Evolutionary conservation across 1,140 invertebrate species (phyloP).

Genomic region (Tetraneura akinire): DNA sequence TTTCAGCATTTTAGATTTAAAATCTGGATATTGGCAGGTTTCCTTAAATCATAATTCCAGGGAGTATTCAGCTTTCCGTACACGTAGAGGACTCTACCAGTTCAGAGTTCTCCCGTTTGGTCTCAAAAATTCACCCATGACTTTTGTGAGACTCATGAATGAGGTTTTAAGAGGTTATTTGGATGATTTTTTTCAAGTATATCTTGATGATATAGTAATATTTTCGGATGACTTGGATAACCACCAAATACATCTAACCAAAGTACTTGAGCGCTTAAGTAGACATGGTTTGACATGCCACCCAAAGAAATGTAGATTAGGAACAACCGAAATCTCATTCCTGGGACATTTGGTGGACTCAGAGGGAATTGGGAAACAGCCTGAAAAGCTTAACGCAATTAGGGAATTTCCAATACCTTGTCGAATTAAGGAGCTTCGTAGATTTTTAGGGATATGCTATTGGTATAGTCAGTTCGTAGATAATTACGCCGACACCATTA

Average conservation of each 20-base stretch:
- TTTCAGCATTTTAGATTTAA: not conserved
- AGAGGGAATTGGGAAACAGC: slow-evolving; percentile 57
- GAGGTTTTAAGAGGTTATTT: slow-evolving; percentile 56
- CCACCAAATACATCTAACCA: slow-evolving; percentile 45
- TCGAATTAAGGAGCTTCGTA: slow-evolving; percentile 56
- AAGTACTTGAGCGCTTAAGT: slow-evolving; percentile 48
- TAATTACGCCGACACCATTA: not conserved
- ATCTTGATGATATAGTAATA: slow-evolving; percentile 53
- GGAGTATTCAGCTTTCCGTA: not conserved
- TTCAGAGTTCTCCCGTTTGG: slow-evolving; percentile 58
- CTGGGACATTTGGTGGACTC: slow-evolving; percentile 58
- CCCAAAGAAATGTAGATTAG: slow-evolving; percentile 12
- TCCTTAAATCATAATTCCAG: not conserved
- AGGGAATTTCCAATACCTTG: slow-evolving; percentile 56
- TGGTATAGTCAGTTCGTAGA: slow-evolving; percentile 16
- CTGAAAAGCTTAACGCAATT: slow-evolving; percentile 58
- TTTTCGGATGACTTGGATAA: slow-evolving; percentile 30
- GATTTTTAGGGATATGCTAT: slow-evolving; percentile 56
- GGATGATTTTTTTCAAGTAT: slow-evolving; percentile 52
- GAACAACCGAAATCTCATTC: slow-evolving; percentile 9
- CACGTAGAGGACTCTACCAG: not conserved
- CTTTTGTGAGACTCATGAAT: slow-evolving; percentile 59
- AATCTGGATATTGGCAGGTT: not conserved
- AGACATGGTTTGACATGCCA: slow-evolving; percentile 1
- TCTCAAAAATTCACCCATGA: slow-evolving; percentile 57